Conservation (phyloP, 1,140 invertebrate genomes). For the Triops cancriformis region DNA sequence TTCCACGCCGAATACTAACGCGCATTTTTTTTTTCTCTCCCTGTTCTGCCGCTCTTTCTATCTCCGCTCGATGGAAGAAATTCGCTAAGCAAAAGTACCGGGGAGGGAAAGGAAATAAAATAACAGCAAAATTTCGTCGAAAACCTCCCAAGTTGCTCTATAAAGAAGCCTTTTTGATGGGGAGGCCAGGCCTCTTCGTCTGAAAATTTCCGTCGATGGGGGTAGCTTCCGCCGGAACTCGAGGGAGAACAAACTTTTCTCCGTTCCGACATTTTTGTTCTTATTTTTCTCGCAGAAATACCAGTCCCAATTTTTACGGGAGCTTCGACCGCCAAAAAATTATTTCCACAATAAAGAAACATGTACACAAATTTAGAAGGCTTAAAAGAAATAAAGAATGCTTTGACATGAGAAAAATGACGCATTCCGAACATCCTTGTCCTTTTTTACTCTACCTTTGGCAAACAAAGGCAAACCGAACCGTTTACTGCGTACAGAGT, state of each 20-base stretch:
- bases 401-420: too few species aligned
- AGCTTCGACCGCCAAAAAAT: too few species aligned
- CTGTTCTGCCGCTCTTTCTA: background rate
- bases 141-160: background rate
- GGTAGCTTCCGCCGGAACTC: background rate
- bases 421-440: background rate
- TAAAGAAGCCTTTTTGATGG: constrained; percentile 1
- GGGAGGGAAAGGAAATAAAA: background rate
- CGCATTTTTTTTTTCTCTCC: background rate
- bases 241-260: too few species aligned
- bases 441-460: background rate
- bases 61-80: background rate
- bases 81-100: background rate
- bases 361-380: too few species aligned
- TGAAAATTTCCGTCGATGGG: background rate
- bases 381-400: too few species aligned
- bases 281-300: too few species aligned
- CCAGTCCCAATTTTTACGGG: too few species aligned
- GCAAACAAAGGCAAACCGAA: background rate
- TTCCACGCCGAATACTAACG: background rate
- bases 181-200: background rate
- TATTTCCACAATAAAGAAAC: too few species aligned
- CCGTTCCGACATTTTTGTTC: too few species aligned
- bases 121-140: background rate
- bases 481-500: background rate